phyloP scores from a whole-genome alignment of 2,113 vertebrate genomes.

The Panthera uncia region DNA sequence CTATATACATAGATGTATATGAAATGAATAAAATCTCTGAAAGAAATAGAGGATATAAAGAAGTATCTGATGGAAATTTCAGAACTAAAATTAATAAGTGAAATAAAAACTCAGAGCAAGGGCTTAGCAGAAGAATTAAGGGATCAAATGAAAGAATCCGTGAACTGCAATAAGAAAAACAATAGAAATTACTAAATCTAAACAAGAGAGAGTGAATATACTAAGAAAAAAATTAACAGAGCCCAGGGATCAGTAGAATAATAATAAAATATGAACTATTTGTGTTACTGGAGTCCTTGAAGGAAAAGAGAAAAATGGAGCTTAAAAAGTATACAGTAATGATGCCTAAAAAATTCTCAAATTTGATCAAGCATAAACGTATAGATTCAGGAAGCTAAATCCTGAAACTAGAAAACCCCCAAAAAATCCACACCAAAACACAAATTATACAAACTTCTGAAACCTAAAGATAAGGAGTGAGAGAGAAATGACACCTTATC shows the following conservation, averaged over 20 bases:
- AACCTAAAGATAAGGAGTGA: neutral
- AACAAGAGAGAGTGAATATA: neutral
- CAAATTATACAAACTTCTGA: neutral
- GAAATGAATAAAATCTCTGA: neutral
- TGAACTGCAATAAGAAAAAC: neutral
- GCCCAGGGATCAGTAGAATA: neutral
- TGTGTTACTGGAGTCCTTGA: neutral
- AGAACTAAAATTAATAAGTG: neutral
- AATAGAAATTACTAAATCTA: neutral
- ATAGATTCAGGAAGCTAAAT: neutral
- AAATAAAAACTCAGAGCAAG: neutral
- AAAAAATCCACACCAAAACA: neutral
- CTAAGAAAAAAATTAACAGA: neutral
- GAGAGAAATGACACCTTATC: neutral
- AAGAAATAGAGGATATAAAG: neutral
- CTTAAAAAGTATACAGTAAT: neutral
- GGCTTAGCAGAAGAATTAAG: neutral
- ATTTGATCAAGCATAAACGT: neutral
- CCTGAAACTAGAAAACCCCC: neutral
- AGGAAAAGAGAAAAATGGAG: neutral
- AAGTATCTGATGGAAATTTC: neutral
- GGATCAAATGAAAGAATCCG: neutral
- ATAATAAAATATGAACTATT: neutral
- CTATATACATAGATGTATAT: neutral
- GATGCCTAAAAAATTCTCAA: neutral